These are phyloP conservation scores for Umimayanthus chanpuru DNA, from an alignment of 92 coral and sea anemone genomes.

Conservation along the genomic window DNA sequence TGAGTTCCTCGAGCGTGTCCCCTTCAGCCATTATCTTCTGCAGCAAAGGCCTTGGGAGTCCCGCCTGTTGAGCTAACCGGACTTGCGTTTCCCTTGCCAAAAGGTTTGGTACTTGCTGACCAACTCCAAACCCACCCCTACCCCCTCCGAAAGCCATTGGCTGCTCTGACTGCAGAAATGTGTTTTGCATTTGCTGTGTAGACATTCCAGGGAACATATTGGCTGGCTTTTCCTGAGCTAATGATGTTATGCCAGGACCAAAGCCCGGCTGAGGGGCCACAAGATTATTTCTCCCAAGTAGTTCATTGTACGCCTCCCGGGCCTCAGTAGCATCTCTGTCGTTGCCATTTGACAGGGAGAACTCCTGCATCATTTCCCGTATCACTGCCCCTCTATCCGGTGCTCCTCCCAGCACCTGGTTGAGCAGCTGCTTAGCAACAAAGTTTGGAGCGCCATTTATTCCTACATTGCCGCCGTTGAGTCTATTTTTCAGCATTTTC, in stretches of 20 bases:
- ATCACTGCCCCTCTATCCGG: constrained; percentile 81
- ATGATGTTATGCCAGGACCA: constrained; percentile 27
- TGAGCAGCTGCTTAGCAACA: constrained; percentile 65
- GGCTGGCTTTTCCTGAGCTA: constrained; percentile 9
- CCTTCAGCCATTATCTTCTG: constrained; percentile 45
- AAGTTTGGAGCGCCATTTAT: constrained; percentile 49
- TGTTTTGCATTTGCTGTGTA: constrained; percentile 16
- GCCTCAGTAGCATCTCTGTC: constrained; percentile 68
- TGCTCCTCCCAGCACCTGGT: constrained; percentile 69
- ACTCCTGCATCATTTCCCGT: constrained; percentile 88
- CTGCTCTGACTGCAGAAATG: not conserved
- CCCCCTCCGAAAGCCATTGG: constrained; percentile 19
- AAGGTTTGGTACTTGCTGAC: constrained; percentile 21
- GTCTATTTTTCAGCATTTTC: constrained; percentile 61
- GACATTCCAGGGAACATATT: constrained; percentile 26
- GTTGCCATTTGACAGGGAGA: constrained; percentile 73
- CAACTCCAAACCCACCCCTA: not conserved
- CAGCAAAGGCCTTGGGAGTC: constrained; percentile 27
- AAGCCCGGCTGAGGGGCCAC: constrained; percentile 40
- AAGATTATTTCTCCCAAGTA: constrained; percentile 69
- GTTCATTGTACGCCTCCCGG: constrained; percentile 73
- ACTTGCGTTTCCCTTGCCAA: constrained; percentile 13
- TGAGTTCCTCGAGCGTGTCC: constrained; percentile 36
- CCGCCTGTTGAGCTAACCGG: constrained; percentile 34
- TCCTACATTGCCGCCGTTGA: constrained; percentile 47